Base-by-base conservation (phyloP, 2,113 vertebrate genomes). In the Trinectes maculatus region DNA sequence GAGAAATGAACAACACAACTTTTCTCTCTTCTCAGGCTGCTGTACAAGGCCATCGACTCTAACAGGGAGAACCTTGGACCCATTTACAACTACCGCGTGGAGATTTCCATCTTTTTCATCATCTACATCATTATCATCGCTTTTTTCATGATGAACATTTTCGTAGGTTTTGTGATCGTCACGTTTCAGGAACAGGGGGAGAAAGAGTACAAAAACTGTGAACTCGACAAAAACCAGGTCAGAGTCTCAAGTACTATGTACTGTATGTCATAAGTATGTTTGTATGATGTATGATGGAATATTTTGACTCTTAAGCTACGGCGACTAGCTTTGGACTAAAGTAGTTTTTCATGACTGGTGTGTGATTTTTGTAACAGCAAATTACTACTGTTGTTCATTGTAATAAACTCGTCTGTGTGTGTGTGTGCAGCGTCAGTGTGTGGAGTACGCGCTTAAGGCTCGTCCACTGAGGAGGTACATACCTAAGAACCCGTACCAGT, bases 141-240 rank as follows among this genome's bases (percentile, higher is more conserved):
- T 55, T 99, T 99, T 91, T 99, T 99, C 85, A 99, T 99, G 98
- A 99, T 99, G 98, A 99, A 99, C 90, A 99, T 99, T 92, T 99
- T 99, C 22, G 98, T 99, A 80, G 98, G 98, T 92, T 99, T 99
- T 67, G 98, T 99, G 77, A 99, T 99, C 64, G 97, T 99, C 80
- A 99, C 98, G 0, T 99, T 99, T 87, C 98, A 99, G 92, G 98
- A 99, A 72, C 98, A 99, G 85, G 97, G 98, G 87, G 98, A 99
- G 79, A 96, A 98, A 82, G 98, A 99, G 80, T 99, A 99, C 87
- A 99, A 97, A 95, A 99, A 99, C 93, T 99, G 98, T 92, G 98
- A 99, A 87, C 96, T 99, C 73, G 98, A 99, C 91, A 99, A 99
- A 87, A 99, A 99, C 90, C 97, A 99, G 98, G 98, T 99, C 72